Evolutionary conservation across 2,113 vertebrate genomes (phyloP).

Genomic region (Phocoena sinus): DNA sequence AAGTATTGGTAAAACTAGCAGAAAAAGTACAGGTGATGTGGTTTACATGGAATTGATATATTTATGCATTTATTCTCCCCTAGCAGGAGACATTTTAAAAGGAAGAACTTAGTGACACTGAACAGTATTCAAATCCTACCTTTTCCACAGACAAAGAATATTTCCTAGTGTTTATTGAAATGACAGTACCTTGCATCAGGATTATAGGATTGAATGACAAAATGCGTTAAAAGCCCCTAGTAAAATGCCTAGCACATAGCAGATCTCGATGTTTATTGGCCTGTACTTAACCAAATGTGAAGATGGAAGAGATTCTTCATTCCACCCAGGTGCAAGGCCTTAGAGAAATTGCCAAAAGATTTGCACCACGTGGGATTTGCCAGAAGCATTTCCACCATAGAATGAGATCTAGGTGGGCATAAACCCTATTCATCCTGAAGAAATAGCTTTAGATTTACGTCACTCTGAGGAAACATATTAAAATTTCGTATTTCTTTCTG

Average conservation of each 20-base stretch:
- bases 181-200: neutral
- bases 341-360: slow-evolving; percentile 14
- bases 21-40: neutral
- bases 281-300: neutral
- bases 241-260: neutral
- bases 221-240: neutral
- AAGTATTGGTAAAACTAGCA: neutral
- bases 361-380: neutral
- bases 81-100: neutral
- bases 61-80: neutral
- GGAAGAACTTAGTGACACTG: neutral
- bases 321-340: neutral
- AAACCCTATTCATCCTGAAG: slow-evolving; percentile 29
- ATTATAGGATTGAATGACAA: neutral
- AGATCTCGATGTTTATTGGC: neutral
- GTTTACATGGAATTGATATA: neutral
- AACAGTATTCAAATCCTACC: neutral
- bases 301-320: neutral
- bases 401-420: slow-evolving; percentile 29
- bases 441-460: slow-evolving; percentile 57
- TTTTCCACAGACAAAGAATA: neutral
- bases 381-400: slow-evolving; percentile 6
- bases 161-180: slow-evolving; percentile 7
- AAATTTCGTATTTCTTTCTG: slow-evolving; percentile 65
- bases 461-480: slow-evolving; percentile 46